Base-by-base conservation (phyloP, 2,888 invertebrate species). In the Rhodophaea formosa region DNA sequence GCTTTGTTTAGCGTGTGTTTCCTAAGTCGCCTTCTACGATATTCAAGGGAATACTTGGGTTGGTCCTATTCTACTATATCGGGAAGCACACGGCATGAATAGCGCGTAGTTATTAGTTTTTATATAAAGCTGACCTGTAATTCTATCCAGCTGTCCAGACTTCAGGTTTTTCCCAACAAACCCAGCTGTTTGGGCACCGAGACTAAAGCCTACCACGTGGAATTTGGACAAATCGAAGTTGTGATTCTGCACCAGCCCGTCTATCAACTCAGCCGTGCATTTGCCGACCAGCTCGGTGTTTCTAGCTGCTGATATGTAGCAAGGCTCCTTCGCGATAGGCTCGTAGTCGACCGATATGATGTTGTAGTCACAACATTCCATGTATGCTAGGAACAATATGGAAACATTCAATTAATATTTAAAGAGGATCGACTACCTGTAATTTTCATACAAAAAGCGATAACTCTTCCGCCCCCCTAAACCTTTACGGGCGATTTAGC, bases 121-220 rank as follows among this genome's bases (percentile, higher is more conserved):
- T n/a, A n/a, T n/a, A n/a, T n/a, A n/a, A n/a, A n/a, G n/a, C 56
- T 68, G 75, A 93, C 93, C 94, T 53, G 94, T 92, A 44, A 94
- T 90, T 57, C 93, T 82, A 1, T 80, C 78, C 23, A 94, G 70
- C 35, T 66, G 79, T 8, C 92, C 91, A 14, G 77, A 74, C 23
- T 78, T 82, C 30, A 93, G 55, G 72, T 87, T 87, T 63, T 91
- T 87, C 5, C 88, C 82, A 0, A 92, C 80, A 55, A 80, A 89
- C 0, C 94, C 94, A 0, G 93, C 92, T 0, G 88, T 84, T 61
- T 94, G 94, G 0, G 89, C 94, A 0, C 94, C 94, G 12, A 94
- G 85, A 71, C 94, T 94, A 69, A 94, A 94, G 0, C 94, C 94
- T 49, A 94, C 92, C 0, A 94, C 72, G 67, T 94, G 94, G 55